Conservation (phyloP, 2,888 invertebrate species). For the Apamea crenata region DNA sequence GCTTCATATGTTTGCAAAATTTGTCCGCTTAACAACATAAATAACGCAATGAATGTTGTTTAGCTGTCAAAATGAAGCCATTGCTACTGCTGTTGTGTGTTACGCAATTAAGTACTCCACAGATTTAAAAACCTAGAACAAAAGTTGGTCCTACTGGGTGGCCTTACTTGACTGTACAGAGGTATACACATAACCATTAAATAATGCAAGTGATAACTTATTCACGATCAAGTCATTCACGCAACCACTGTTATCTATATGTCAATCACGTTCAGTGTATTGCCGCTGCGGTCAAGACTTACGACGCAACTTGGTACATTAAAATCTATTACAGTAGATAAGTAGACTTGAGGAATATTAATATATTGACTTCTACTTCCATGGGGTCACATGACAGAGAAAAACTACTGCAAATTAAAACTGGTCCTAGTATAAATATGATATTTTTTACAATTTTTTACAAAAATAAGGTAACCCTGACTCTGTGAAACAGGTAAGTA, state of each 20-base stretch:
- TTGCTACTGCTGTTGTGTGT: no score
- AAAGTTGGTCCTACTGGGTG: slow-evolving; percentile 46
- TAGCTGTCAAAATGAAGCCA: no score
- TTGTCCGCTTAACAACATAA: no score
- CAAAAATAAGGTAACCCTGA: no score
- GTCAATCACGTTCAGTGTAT: slow-evolving; percentile 66
- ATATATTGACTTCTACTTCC: slow-evolving; percentile 18
- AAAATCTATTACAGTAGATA: slow-evolving; percentile 40
- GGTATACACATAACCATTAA: slow-evolving; percentile 18
- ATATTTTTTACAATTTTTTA: neutral
- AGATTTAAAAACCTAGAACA: neutral
- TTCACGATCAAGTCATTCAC: slow-evolving; percentile 56
- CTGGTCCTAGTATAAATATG: neutral
- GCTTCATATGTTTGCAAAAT: no score
- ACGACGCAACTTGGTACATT: slow-evolving; percentile 37
- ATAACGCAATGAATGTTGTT: no score
- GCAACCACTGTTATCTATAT: slow-evolving; percentile 60
- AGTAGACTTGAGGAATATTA: slow-evolving; percentile 25
- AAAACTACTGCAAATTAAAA: neutral
- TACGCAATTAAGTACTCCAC: no score
- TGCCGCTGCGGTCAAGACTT: slow-evolving; percentile 44
- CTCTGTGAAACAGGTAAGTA: no score
- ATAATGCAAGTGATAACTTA: slow-evolving; percentile 53
- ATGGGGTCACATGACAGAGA: neutral
- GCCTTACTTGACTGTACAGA: slow-evolving; percentile 12